These are phyloP conservation scores for Papilio elwesi DNA, from an alignment of 2,888 invertebrate species.

Conservation along the genomic window DNA sequence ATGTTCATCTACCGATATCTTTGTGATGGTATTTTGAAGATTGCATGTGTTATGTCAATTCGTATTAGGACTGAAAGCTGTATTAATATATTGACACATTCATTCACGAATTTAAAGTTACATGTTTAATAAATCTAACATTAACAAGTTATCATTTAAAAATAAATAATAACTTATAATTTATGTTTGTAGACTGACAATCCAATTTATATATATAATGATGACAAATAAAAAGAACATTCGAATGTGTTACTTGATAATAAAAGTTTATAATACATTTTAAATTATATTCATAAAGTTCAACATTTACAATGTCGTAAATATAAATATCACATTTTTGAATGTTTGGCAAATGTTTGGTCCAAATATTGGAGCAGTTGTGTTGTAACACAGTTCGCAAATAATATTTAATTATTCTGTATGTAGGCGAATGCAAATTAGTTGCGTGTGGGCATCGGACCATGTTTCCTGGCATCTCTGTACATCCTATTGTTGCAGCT, in stretches of 20 bases:
- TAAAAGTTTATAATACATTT: slow-evolving; percentile 3
- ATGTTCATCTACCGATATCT: too few species aligned
- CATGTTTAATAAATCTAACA: slow-evolving; percentile 10
- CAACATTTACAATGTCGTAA: slow-evolving; percentile 24
- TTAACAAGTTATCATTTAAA: not conserved
- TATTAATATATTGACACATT: not conserved
- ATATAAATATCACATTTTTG: not conserved
- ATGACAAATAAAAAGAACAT: slow-evolving; percentile 16
- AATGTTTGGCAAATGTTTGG: not conserved
- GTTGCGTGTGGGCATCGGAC: slow-evolving; percentile 41
- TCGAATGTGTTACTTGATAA: slow-evolving; percentile 7
- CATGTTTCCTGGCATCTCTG: slow-evolving; percentile 49
- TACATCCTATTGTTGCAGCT: slow-evolving; percentile 45
- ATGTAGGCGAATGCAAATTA: slow-evolving; percentile 46
- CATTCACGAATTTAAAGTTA: too few species aligned
- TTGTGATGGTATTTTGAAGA: not conserved
- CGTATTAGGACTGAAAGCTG: not conserved
- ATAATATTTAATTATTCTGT: slow-evolving; percentile 42
- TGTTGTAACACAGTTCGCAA: slow-evolving; percentile 30
- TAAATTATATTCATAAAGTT: slow-evolving; percentile 22
- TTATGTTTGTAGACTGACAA: slow-evolving; percentile 23
- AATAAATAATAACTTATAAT: slow-evolving; percentile 6
- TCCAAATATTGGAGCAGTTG: slow-evolving; percentile 30
- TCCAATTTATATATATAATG: slow-evolving; percentile 14
- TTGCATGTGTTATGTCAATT: not conserved